These are phyloP conservation scores for Neodiprion virginianus DNA, from an alignment of 1,140 invertebrate genomes.

Conservation along the genomic window DNA sequence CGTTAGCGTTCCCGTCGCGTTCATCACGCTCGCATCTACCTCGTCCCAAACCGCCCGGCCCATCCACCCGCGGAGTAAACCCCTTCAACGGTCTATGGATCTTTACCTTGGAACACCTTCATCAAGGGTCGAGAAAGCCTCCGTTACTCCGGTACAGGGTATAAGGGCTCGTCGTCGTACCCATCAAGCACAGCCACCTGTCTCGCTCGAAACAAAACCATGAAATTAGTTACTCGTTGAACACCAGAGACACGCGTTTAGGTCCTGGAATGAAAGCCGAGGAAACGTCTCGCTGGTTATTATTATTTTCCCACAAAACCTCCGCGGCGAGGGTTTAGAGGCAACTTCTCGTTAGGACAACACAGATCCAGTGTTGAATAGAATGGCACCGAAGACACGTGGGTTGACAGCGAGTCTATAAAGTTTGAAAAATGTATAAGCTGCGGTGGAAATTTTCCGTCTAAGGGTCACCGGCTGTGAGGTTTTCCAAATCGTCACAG, in stretches of 20 bases:
- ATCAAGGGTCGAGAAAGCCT: constrained; percentile 1
- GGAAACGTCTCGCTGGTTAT: constrained; percentile 1
- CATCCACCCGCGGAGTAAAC: not conserved
- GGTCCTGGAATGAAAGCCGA: not conserved
- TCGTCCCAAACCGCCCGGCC: not conserved
- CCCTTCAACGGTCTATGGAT: not conserved
- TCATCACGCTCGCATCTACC: constrained; percentile 6
- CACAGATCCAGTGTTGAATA: not conserved
- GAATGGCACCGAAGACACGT: not conserved
- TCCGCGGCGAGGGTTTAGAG: not conserved
- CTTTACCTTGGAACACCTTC: constrained; percentile 7
- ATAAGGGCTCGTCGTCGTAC: not conserved
- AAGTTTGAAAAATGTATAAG: not conserved
- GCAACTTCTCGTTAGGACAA: not conserved
- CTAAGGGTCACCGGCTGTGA: not conserved
- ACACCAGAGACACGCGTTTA: not conserved
- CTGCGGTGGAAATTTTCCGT: not conserved
- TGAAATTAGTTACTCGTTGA: constrained; percentile 7
- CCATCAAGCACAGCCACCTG: not conserved
- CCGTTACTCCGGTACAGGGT: not conserved
- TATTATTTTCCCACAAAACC: not conserved
- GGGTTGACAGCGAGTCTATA: constrained; percentile 1
- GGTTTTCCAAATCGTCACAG: not conserved
- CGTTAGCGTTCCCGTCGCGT: constrained; percentile 3
- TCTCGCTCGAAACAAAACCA: constrained; percentile 2